phyloP scores from a whole-genome alignment of 2,113 vertebrate genomes.

The Thunnus thynnus region DNA sequence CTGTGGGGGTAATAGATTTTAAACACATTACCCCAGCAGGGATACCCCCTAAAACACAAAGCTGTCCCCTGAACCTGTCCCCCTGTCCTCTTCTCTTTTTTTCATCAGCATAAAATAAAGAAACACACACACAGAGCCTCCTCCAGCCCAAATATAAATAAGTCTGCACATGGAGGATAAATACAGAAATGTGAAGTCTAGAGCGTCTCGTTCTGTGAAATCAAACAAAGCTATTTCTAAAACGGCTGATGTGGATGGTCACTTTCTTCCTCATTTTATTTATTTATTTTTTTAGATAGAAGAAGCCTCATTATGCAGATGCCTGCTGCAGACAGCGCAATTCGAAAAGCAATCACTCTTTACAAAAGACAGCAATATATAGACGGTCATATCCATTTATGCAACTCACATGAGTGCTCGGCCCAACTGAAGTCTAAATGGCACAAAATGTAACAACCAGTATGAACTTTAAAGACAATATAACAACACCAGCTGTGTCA shows the following conservation, averaged over 20 bases:
- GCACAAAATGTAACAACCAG: conserved; percentile 34
- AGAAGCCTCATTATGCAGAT: conserved; percentile 71
- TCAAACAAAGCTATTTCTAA: conserved; percentile 64
- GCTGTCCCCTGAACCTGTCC: conserved; percentile 72
- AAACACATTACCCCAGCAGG: conserved; percentile 83
- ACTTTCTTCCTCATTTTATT: conserved; percentile 43
- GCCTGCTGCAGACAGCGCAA: conserved; percentile 53
- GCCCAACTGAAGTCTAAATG: conserved; percentile 18
- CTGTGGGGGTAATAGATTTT: conserved; percentile 84
- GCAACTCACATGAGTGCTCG: conserved; percentile 30
- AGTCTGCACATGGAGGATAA: conserved; percentile 33
- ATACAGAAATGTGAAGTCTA: conserved; percentile 51
- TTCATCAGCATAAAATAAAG: conserved; percentile 59
- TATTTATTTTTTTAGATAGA: conserved; percentile 52
- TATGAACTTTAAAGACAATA: conserved; percentile 40
- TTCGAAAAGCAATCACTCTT: conserved; percentile 76
- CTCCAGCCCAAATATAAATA: conserved; percentile 56
- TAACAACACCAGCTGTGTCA: conserved; percentile 16
- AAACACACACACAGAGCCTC: conserved; percentile 17
- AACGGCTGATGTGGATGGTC: conserved; percentile 31
- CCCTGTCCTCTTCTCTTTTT: conserved; percentile 58
- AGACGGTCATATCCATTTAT: conserved; percentile 46
- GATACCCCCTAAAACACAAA: conserved; percentile 76
- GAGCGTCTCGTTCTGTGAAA: conserved; percentile 51
- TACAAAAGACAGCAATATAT: conserved; percentile 62